These are phyloP conservation scores for Triops cancriformis DNA, from an alignment of 1,140 invertebrate genomes.

Conservation along the genomic window DNA sequence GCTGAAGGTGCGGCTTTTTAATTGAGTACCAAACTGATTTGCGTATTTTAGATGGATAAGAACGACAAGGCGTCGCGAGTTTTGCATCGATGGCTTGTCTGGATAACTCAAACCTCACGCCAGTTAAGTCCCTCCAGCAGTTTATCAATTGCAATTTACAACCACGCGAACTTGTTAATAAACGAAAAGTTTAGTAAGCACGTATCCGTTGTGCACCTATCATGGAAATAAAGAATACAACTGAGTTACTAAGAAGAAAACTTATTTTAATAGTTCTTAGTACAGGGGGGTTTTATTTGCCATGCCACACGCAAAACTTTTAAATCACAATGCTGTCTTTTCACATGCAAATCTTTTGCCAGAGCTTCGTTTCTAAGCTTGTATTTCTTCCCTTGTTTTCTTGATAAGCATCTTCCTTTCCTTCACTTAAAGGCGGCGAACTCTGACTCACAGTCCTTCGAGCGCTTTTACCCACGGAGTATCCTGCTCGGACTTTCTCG, in stretches of 20 bases:
- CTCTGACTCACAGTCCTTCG: background rate
- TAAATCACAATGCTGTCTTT: slow-evolving; percentile 6
- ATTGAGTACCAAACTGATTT: background rate
- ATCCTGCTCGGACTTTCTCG: background rate
- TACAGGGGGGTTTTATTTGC: background rate
- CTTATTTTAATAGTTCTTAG: background rate
- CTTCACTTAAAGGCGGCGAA: background rate
- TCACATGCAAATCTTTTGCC: background rate
- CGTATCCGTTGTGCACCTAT: too few relatives aligned
- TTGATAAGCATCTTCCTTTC: background rate
- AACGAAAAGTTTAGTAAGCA: too few relatives aligned
- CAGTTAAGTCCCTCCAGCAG: background rate
- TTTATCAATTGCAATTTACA: background rate
- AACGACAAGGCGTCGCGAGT: background rate
- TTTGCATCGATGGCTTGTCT: background rate
- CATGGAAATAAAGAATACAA: too few relatives aligned
- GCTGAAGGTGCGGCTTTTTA: too few relatives aligned
- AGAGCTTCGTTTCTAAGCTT: background rate
- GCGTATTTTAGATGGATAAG: background rate
- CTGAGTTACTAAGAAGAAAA: too few relatives aligned
- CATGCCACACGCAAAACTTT: background rate
- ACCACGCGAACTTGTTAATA: background rate
- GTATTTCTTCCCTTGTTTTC: background rate
- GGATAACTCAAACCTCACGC: slow-evolving; percentile 12
- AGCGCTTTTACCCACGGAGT: background rate